A percentile compares a stretch with the other conserved stretches of the same genome.
Evolutionary conservation across 1,140 invertebrate genomes (phyloP).

Genomic region (Bursaphelenchus mucronatus): DNA sequence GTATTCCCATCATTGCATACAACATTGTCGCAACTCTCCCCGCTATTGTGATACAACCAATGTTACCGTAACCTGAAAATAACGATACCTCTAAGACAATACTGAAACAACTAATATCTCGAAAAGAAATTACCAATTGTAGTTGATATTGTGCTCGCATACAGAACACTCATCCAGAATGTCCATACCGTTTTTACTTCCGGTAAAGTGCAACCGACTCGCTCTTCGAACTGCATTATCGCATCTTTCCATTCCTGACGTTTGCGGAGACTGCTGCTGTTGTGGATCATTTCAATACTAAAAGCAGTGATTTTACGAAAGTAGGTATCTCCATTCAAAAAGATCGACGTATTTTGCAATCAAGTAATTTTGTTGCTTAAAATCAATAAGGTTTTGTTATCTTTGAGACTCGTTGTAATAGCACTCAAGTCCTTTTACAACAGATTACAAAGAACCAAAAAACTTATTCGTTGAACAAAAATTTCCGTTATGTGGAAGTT

Average conservation of each 20-base stretch:
- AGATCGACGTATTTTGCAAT: no score
- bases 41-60: slow-evolving; percentile 82
- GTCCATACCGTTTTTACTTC: slow-evolving; percentile 40
- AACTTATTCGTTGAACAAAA: no score
- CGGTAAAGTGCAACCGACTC: slow-evolving; percentile 31
- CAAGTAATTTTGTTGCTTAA: no score
- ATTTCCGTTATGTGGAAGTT: slow-evolving; percentile 3
- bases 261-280: slow-evolving; percentile 21
- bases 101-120: not conserved
- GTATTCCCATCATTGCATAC: slow-evolving; percentile 89
- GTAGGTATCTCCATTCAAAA: no score
- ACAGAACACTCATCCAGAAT: slow-evolving; percentile 45
- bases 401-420: no score
- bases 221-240: slow-evolving; percentile 37
- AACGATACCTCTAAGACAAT: not conserved
- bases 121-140: slow-evolving; percentile 31
- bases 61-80: slow-evolving; percentile 84
- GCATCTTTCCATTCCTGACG: slow-evolving; percentile 37
- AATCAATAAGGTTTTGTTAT: no score
- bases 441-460: no score
- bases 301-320: not conserved
- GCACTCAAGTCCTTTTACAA: no score
- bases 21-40: slow-evolving; percentile 92
- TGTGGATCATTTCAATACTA: slow-evolving; percentile 27
- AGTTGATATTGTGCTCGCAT: slow-evolving; percentile 45